Base-by-base conservation (phyloP, 2,797 vertebrate species). In the Eleutherodactylus coqui region DNA sequence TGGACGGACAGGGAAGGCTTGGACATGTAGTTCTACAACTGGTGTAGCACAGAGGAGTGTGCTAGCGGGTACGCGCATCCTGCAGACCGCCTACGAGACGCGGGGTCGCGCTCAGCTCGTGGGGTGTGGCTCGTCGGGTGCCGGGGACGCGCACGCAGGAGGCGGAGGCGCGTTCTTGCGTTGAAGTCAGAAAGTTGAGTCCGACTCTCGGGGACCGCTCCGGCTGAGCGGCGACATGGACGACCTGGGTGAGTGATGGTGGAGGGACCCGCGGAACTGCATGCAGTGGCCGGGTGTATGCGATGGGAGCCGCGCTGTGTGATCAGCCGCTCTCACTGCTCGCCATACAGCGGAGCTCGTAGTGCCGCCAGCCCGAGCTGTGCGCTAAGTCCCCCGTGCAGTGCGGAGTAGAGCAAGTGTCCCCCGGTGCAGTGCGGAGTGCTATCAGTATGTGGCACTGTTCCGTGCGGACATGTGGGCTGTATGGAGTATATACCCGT, bases 121-220 rank as follows among this genome's bases (percentile, higher is more conserved):
- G 82, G 82, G 85, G 86, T 85, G 77, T 58, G 80, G 75, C 78
- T 70, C 53, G 58, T 41, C 53, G 45, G 38, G 29, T 24, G 8
- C 17, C 41, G 82, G 70, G 7, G 0, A 8, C 69, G 77, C 55
- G 82, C 82, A 81, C 82, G 82, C 58, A 45, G 82, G 36, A 13
- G 69, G 86, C 76, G 82, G 82, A 75, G 27, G 86, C 86, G 86
- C 86, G 86, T 81, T 64, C 86, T 45, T 79, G 82, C 58, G 60
- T 83, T 81, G 86, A 84, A 84, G 49, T 84, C 82, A 45, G 82
- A 87, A 87, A 87, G 86, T 87, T 87, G 81, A 41, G 72, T 51
- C 47, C 53, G 82, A 85, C 34, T 84, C 58, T 58, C 29, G n/a
- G 82, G 69, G 41, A 82, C 51, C 36, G 77, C 76, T 79, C 41